Conservation (phyloP, 2,113 vertebrate species). For the Lagenorhynchus albirostris region DNA sequence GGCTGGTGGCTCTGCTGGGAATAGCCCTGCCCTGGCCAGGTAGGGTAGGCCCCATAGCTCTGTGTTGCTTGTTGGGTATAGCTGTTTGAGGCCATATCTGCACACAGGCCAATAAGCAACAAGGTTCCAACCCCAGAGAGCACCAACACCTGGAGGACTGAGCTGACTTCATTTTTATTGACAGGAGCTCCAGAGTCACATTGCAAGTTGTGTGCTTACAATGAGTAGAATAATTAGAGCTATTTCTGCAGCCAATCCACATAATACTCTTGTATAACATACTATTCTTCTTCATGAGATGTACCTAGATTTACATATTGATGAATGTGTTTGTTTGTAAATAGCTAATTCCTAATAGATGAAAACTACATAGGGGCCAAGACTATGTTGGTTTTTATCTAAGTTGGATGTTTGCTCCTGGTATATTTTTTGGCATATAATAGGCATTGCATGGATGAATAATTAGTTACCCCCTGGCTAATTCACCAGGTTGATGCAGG, state of each 20-base stretch:
- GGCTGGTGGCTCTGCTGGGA: not conserved
- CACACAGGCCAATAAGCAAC: not conserved
- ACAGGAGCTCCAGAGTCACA: not conserved
- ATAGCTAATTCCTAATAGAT: not conserved
- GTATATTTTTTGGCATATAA: not conserved
- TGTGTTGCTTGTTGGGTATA: not conserved
- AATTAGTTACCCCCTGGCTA: slow-evolving; percentile 51
- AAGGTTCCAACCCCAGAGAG: not conserved
- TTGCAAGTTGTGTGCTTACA: not conserved
- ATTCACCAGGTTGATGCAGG: slow-evolving; percentile 39
- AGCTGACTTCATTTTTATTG: not conserved
- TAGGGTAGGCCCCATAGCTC: not conserved
- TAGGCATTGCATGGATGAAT: slow-evolving; percentile 8
- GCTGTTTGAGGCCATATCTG: not conserved
- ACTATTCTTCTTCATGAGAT: not conserved
- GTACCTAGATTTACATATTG: not conserved
- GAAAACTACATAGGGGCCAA: not conserved
- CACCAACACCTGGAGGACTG: not conserved
- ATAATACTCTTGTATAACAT: not conserved
- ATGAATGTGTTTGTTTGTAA: slow-evolving; percentile 22
- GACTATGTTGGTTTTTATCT: not conserved
- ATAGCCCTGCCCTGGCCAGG: not conserved
- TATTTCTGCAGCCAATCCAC: not conserved
- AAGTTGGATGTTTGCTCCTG: not conserved
- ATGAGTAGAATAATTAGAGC: not conserved